These are phyloP conservation scores for Platorchestia sp. DNA, from an alignment of 1,140 invertebrate species.

Conservation along the genomic window DNA sequence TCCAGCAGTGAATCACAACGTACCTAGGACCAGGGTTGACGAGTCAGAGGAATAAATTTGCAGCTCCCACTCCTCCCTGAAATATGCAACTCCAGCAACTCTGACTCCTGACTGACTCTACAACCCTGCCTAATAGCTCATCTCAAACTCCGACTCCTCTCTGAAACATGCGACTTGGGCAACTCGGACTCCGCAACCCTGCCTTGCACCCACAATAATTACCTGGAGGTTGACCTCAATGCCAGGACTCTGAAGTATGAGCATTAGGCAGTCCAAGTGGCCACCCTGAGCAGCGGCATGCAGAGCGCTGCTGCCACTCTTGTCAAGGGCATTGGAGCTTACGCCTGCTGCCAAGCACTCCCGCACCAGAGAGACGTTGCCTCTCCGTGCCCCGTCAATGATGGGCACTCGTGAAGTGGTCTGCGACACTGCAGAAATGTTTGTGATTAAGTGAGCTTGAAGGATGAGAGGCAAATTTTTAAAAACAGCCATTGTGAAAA, in stretches of 20 bases:
- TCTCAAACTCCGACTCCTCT: no score
- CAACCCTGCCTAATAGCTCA: no score
- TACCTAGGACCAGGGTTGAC: no score
- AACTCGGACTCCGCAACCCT: no score
- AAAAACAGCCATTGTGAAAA: neutral
- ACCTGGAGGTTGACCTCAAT: constrained; percentile 69
- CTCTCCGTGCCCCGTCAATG: constrained; percentile 81
- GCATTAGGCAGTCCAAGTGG: constrained; percentile 71
- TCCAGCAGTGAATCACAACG: no score
- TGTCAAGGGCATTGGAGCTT: constrained; percentile 80
- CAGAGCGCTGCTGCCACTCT: constrained; percentile 79
- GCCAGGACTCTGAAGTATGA: constrained; percentile 69
- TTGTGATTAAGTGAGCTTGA: neutral
- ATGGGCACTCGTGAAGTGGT: constrained; percentile 75
- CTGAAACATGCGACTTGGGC: no score
- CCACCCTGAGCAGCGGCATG: constrained; percentile 80
- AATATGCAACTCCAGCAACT: no score
- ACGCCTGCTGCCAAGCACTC: constrained; percentile 79
- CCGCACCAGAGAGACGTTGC: constrained; percentile 77
- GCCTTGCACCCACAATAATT: no score
- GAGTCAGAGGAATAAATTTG: no score
- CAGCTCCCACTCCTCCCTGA: no score
- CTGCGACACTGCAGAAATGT: neutral
- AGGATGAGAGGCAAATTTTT: neutral
- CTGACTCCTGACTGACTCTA: no score